Conservation (phyloP, 2,888 invertebrate genomes). For the Alloscopus bannaensis region DNA sequence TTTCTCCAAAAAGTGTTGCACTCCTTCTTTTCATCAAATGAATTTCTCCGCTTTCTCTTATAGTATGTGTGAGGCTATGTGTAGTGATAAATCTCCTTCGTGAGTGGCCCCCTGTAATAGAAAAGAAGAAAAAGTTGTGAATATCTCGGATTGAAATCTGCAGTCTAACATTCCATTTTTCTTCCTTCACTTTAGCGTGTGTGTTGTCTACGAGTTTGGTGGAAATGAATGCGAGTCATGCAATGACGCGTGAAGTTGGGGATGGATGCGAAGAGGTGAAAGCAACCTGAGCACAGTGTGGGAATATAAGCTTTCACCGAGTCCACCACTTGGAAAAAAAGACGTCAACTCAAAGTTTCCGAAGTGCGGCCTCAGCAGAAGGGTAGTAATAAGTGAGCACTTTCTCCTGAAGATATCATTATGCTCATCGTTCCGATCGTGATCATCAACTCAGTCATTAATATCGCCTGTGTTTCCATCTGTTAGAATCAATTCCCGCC, state of each 20-base stretch:
- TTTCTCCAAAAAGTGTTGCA: slow-evolving; percentile 37
- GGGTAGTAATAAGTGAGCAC: too few relatives aligned
- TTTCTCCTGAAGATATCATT: too few relatives aligned
- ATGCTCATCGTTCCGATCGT: slow-evolving; percentile 17
- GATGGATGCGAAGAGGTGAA: slow-evolving; percentile 9
- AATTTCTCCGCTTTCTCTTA: not conserved
- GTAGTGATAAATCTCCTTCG: slow-evolving; percentile 10
- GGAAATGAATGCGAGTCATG: slow-evolving; percentile 38
- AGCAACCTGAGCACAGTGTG: too few relatives aligned
- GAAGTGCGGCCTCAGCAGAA: too few relatives aligned
- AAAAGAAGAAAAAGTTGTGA: slow-evolving; percentile 22
- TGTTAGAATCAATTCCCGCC: not conserved
- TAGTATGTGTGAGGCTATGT: not conserved
- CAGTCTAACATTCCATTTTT: too few relatives aligned
- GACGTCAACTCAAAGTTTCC: too few relatives aligned
- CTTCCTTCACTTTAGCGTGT: too few relatives aligned
- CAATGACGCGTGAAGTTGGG: slow-evolving; percentile 44
- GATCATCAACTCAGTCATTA: slow-evolving; percentile 22
- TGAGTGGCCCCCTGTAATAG: not conserved
- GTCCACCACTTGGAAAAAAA: too few relatives aligned
- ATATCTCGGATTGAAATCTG: slow-evolving; percentile 29
- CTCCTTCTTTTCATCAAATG: slow-evolving; percentile 5
- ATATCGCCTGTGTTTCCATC: not conserved
- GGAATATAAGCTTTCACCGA: not conserved
- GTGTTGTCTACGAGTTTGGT: too few relatives aligned